These are phyloP conservation scores for Gobius niger DNA, from an alignment of 2,113 vertebrate genomes.

Conservation along the genomic window DNA sequence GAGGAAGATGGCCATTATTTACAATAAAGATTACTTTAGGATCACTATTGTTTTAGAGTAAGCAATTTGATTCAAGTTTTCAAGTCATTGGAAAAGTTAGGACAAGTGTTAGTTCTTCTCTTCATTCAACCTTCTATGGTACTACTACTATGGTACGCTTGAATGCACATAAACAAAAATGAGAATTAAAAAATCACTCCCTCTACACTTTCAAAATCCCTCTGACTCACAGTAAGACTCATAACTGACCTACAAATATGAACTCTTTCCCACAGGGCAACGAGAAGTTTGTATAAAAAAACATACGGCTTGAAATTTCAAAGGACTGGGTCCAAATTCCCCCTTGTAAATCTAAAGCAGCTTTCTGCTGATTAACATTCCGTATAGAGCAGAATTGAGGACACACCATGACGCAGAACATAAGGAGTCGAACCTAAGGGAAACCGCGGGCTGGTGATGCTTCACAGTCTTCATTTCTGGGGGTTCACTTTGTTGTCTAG, in stretches of 20 bases:
- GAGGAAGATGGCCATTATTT: no score
- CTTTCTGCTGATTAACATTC: slow-evolving; percentile 71
- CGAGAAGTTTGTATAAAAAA: slow-evolving; percentile 32
- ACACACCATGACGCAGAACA: slow-evolving; percentile 37
- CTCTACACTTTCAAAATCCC: slow-evolving; percentile 11
- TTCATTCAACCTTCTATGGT: no score
- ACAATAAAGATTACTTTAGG: no score
- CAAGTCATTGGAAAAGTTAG: no score
- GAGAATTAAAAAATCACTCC: neutral
- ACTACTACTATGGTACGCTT: no score
- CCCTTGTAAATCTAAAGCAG: slow-evolving; percentile 68
- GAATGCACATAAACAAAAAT: no score
- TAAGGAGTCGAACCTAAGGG: slow-evolving; percentile 37
- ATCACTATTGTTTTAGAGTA: no score
- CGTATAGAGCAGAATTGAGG: slow-evolving; percentile 28
- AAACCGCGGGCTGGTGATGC: neutral
- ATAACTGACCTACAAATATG: neutral
- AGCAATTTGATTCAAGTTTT: no score
- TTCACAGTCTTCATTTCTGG: neutral
- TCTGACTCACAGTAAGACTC: neutral
- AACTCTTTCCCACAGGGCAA: slow-evolving; percentile 42
- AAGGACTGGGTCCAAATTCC: slow-evolving; percentile 52
- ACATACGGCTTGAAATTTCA: slow-evolving; percentile 51
- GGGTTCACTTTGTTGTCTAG: slow-evolving; percentile 12
- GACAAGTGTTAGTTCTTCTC: no score